Base-by-base conservation (phyloP, 2,888 invertebrate genomes). In the Drosophila picticornis region DNA sequence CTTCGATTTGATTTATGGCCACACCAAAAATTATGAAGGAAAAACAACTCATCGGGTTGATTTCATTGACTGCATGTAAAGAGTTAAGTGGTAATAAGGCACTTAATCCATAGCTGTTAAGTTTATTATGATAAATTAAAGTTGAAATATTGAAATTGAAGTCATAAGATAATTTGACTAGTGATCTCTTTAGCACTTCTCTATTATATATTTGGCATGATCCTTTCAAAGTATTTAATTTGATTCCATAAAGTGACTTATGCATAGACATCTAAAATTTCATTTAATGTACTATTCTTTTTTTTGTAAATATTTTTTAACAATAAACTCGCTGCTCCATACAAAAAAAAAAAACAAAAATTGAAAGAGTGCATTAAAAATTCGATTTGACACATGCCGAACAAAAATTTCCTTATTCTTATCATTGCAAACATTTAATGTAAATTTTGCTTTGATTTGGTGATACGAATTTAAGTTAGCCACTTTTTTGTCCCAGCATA, bases 361-460 rank as follows among this genome's bases (percentile, higher is more conserved):
- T 38, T 16, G 0, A 31, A 52, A n/a, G 2, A 70, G 75, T 52
- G 71, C 27, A 73, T 64, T 51, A 10, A 5, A 4, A 56, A 48
- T 66, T 72, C 76, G 40, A 9, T 38, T 34, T 48, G 29, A 0
- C 43, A n/a, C 43, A 43, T 51, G n/a, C 48, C 32, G 62, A 27
- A 51, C 22, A 62, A 61, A 62, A 52, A 62, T 68, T 32, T 22
- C 50, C 11, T 56, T 57, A 2, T 19, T 2, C 68, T 75, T 73
- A 74, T 77, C 65, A 62, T 53, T 58, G 55, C 53, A 64, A 70
- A 51, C 56, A 79, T 74, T 63, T 55, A 57, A 63, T 53, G 63
- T 60, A 74, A 75, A 79, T 79, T 79, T 70, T 43, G 38, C 52
- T 72, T 67, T 77, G 72, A 76, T 76, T 46, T 9, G 34, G 36